Evolutionary conservation across 2,113 vertebrate genomes (phyloP).

Genomic region (Scytalopus superciliaris): DNA sequence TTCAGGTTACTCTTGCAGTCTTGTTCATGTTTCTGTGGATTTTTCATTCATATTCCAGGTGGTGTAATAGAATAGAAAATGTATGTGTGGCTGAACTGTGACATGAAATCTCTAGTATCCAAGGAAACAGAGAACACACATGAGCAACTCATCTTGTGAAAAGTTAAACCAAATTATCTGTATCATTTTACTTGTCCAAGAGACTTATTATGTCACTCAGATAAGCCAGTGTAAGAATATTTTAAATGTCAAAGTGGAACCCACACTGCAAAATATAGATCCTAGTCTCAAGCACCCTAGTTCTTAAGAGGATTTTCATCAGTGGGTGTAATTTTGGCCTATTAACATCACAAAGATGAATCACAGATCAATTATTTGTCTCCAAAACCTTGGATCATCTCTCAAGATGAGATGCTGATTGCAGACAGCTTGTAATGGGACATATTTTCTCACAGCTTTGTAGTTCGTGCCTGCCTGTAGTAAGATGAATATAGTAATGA

Average conservation of each 20-base stretch:
- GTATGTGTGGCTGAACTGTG: neutral
- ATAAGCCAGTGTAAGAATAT: neutral
- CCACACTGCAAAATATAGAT: neutral
- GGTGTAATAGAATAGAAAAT: neutral
- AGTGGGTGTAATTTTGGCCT: neutral
- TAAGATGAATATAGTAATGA: neutral
- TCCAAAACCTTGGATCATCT: neutral
- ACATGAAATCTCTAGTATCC: constrained; percentile 5
- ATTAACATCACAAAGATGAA: neutral
- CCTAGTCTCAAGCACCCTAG: neutral
- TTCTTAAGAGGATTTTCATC: neutral
- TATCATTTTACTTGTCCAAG: neutral
- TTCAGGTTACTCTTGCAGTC: neutral
- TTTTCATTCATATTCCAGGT: neutral
- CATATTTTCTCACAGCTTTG: neutral
- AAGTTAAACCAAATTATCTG: neutral
- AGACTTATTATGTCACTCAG: neutral
- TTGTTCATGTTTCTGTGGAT: neutral
- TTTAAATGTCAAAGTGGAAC: neutral
- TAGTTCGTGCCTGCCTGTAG: neutral
- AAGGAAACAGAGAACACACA: constrained; percentile 17
- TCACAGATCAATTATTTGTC: neutral
- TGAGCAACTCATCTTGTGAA: neutral
- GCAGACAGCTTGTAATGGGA: neutral
- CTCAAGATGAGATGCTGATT: neutral